phyloP scores from a whole-genome alignment of 2,113 vertebrate species.

The Eptesicus fuscus region DNA sequence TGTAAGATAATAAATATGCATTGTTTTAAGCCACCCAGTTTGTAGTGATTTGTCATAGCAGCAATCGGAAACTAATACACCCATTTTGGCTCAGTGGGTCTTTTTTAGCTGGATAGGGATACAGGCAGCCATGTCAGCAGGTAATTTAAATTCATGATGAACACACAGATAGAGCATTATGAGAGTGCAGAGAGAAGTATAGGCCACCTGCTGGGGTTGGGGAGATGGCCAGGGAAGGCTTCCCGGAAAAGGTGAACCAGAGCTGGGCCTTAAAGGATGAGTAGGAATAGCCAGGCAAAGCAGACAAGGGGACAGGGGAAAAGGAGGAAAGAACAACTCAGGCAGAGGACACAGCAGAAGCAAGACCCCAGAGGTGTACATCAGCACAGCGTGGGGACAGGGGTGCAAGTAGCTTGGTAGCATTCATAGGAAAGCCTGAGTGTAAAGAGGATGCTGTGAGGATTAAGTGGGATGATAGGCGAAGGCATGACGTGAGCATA shows the following conservation, averaged over 20 bases:
- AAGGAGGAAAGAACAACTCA: neutral
- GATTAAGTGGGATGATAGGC: neutral
- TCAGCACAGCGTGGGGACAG: neutral
- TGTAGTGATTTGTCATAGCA: neutral
- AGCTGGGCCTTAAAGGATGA: neutral
- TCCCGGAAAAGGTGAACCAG: neutral
- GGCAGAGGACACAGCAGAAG: neutral
- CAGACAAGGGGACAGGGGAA: neutral
- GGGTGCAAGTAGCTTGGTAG: neutral
- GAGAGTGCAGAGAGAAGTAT: neutral
- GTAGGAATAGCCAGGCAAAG: neutral
- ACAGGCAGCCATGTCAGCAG: neutral
- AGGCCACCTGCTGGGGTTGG: neutral
- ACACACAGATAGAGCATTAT: neutral
- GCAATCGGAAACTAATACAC: neutral
- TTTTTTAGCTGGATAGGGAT: neutral
- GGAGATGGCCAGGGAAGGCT: neutral
- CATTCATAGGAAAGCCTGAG: neutral
- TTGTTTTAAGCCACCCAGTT: neutral
- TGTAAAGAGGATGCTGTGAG: neutral
- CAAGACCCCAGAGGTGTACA: neutral
- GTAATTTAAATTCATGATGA: neutral
- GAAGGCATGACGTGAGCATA: neutral
- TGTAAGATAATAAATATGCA: neutral
- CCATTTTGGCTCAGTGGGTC: neutral